Evolutionary conservation across 2,888 invertebrate species (phyloP).

Genomic region (Alsophila aescularia): DNA sequence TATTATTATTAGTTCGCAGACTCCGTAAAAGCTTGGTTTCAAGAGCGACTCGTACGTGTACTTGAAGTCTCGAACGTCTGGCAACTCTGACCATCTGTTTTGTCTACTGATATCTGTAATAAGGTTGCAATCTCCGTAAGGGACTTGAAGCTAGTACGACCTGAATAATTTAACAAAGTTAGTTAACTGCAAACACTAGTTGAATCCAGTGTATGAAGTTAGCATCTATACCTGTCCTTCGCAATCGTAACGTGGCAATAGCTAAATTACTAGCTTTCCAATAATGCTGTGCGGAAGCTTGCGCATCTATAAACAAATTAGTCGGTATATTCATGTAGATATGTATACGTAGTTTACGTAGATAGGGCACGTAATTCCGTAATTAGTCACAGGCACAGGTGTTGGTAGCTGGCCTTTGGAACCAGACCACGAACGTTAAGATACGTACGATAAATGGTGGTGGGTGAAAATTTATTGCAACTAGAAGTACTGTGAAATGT

Average conservation of each 20-base stretch:
- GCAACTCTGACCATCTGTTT: too few species aligned
- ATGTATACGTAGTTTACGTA: conserved; percentile 12
- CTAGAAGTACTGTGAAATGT: too few species aligned
- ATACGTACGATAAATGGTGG: not conserved
- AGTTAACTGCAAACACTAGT: conserved; percentile 1
- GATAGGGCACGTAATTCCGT: conserved; percentile 22
- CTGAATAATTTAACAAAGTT: conserved; percentile 11
- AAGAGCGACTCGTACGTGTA: too few species aligned
- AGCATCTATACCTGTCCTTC: not conserved
- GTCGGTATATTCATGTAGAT: not conserved
- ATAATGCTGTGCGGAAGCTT: not conserved
- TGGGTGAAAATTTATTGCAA: not conserved
- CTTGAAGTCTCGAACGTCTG: too few species aligned
- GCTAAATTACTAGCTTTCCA: too few species aligned
- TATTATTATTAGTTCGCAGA: not conserved
- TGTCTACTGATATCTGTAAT: not conserved
- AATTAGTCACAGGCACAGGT: conserved; percentile 23
- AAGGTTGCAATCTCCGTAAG: too few species aligned
- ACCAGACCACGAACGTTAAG: not conserved
- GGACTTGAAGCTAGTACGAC: not conserved
- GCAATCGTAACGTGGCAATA: too few species aligned
- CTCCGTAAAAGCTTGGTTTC: not conserved
- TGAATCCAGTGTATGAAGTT: not conserved
- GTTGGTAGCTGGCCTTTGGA: conserved; percentile 5
- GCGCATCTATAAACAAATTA: not conserved